A percentile compares a stretch with the other conserved stretches of the same genome.
phyloP scores from a whole-genome alignment of 2,113 vertebrate genomes.

The Taxidea taxus region DNA sequence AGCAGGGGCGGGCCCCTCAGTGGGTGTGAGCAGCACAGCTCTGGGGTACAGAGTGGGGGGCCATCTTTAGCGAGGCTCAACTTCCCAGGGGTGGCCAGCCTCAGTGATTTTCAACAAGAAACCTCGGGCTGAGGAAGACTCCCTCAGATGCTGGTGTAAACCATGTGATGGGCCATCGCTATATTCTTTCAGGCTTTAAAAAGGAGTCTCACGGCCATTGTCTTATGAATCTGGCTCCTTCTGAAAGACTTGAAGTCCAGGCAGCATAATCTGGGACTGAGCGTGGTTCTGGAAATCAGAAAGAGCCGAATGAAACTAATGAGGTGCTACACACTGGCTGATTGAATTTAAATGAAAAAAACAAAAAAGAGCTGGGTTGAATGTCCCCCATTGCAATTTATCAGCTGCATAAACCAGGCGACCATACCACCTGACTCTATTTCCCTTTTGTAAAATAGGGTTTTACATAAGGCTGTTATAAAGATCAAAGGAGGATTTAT shows the following conservation, averaged over 20 bases:
- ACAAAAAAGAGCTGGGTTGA: neutral
- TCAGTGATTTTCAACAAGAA: neutral
- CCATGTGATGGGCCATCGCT: neutral
- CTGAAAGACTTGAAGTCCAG: neutral
- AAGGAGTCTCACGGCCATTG: neutral
- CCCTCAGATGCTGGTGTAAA: neutral
- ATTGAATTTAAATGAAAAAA: neutral
- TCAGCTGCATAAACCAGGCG: neutral
- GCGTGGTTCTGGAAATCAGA: neutral
- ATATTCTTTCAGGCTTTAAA: neutral
- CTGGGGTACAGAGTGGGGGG: accelerated
- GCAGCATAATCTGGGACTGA: neutral
- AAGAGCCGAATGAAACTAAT: neutral
- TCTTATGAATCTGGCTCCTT: neutral
- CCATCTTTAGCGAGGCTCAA: neutral
- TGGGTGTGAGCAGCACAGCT: neutral
- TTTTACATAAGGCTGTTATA: neutral
- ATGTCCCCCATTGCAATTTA: neutral
- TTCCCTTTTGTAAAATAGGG: neutral
- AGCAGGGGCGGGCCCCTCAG: neutral
- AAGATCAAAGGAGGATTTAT: neutral
- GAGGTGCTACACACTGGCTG: neutral
- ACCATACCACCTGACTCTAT: neutral
- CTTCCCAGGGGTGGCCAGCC: accelerated
- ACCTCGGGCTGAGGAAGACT: neutral